Evolutionary conservation across 2,797 vertebrate species (phyloP).

Genomic region (Microctenopoma stevenorrisi): DNA sequence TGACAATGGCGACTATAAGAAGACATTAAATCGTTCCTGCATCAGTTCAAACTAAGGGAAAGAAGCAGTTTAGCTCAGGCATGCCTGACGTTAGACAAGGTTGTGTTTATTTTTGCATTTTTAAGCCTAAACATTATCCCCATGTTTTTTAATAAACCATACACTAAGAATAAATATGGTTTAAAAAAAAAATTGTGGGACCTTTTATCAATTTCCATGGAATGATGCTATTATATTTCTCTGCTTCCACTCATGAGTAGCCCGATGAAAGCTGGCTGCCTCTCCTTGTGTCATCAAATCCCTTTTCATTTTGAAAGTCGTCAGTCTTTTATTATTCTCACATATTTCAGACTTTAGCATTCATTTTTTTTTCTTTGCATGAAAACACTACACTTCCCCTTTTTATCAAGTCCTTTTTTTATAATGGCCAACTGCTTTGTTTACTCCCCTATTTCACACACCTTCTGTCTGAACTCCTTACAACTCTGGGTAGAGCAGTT

Average conservation of each 20-base stretch:
- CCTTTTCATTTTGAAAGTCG: conserved; percentile 55
- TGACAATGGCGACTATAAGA: conserved; percentile 11
- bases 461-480: conserved; percentile 1
- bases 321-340: conserved; percentile 55
- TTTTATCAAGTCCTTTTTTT: conserved; percentile 19
- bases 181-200: conserved; percentile 40
- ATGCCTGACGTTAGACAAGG: conserved; percentile 16
- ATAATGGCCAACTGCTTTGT: neutral
- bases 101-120: conserved; percentile 36
- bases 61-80: conserved; percentile 15
- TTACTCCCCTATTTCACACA: neutral
- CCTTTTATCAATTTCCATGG: conserved; percentile 57
- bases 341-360: conserved; percentile 26
- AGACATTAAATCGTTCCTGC: conserved; percentile 1
- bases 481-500: no score
- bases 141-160: conserved; percentile 25
- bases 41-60: conserved; percentile 8
- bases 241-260: conserved; percentile 53
- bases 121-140: conserved; percentile 10
- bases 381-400: conserved; percentile 14
- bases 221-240: conserved; percentile 60
- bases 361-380: conserved; percentile 37
- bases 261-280: conserved; percentile 51
- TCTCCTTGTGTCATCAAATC: conserved; percentile 65
- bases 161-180: conserved; percentile 36